phyloP scores from a whole-genome alignment of 2,113 vertebrate species.

The Mesitornis unicolor region DNA sequence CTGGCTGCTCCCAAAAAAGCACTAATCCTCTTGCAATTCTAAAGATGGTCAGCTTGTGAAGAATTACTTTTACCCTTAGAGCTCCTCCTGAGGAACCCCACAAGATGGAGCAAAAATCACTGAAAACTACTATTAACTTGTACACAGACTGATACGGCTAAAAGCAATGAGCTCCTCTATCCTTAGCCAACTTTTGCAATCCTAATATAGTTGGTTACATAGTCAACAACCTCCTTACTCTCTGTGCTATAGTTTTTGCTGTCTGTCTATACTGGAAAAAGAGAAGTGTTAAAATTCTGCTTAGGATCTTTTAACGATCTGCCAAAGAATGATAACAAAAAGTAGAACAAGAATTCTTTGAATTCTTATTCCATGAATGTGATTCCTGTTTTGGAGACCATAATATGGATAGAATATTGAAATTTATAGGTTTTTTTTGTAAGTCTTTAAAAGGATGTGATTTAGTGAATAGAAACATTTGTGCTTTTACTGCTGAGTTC shows the following conservation, averaged over 20 bases:
- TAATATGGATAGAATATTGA: not conserved
- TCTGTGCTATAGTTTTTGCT: not conserved
- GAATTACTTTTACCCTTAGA: not conserved
- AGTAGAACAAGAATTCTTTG: not conserved
- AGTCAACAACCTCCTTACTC: not conserved
- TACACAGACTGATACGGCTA: not conserved
- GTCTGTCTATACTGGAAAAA: not conserved
- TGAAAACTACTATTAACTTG: conserved; percentile 3
- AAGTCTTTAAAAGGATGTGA: not conserved
- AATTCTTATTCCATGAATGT: not conserved
- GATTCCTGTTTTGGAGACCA: not conserved
- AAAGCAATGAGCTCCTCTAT: not conserved
- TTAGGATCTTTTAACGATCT: not conserved
- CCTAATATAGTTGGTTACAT: not conserved
- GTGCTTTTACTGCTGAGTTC: not conserved
- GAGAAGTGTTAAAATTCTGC: not conserved
- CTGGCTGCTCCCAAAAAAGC: not conserved
- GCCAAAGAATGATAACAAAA: not conserved
- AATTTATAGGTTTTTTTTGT: not conserved
- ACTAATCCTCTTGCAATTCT: not conserved
- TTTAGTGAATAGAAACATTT: not conserved
- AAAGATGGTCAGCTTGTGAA: not conserved
- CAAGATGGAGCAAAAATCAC: conserved; percentile 51
- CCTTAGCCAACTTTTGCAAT: not conserved
- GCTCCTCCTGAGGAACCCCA: not conserved